phyloP scores from a whole-genome alignment of 2,797 vertebrate genomes.

The Ambastaia sidthimunki region DNA sequence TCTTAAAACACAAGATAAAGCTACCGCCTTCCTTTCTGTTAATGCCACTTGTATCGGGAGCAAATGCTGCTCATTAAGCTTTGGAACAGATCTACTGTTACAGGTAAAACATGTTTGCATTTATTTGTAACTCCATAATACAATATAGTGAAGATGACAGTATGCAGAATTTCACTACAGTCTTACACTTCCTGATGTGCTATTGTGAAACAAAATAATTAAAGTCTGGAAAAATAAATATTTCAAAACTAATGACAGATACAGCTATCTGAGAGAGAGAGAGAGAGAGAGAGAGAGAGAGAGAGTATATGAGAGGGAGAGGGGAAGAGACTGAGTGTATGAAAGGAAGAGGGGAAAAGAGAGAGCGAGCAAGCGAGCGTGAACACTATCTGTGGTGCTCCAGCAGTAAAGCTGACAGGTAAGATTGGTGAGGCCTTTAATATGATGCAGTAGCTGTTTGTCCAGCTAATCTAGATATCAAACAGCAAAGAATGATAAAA shows the following conservation, averaged over 20 bases:
- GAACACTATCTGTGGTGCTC: slow-evolving; percentile 62
- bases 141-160: slow-evolving; percentile 7
- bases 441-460: slow-evolving; percentile 79
- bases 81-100: not conserved
- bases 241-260: no score
- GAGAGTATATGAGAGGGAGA: not conserved
- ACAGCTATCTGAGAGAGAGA: not conserved
- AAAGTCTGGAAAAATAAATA: not conserved
- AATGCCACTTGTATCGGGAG: not conserved
- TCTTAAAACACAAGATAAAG: no score
- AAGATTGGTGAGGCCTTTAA: slow-evolving; percentile 81
- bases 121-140: slow-evolving; percentile 1
- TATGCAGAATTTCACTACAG: not conserved
- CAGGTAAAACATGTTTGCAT: not conserved
- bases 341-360: slow-evolving; percentile 29
- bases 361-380: not conserved
- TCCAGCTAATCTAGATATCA: slow-evolving; percentile 73
- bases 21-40: not conserved
- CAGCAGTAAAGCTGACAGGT: slow-evolving; percentile 71
- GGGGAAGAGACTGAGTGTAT: not conserved
- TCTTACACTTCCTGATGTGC: slow-evolving; percentile 15
- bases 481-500: slow-evolving; percentile 55
- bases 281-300: slow-evolving; percentile 49
- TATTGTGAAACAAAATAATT: not conserved
- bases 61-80: not conserved